Percentiles rank a stretch among this genome's conserved stretches.
phyloP scores from a whole-genome alignment of 2,888 invertebrate species.

The Spatulosminthurus flaviceps region DNA sequence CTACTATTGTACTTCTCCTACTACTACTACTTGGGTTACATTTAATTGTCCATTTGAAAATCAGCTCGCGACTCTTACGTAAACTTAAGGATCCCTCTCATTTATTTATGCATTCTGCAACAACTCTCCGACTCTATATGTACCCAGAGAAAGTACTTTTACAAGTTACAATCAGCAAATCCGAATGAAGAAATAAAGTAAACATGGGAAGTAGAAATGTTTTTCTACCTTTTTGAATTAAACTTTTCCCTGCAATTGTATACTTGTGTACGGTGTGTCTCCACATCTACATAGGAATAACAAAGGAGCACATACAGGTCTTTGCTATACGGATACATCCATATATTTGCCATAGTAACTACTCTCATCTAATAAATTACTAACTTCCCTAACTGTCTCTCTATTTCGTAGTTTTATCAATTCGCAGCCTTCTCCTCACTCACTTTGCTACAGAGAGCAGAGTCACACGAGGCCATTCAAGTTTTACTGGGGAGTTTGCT shows the following conservation, averaged over 20 bases:
- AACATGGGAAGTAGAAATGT: not conserved
- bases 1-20: not conserved
- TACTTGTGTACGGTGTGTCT: not conserved
- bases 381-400: not conserved
- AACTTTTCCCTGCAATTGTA: not conserved
- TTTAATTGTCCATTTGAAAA: conserved; percentile 28
- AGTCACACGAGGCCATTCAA: not conserved
- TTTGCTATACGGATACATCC: no score
- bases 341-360: not conserved
- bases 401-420: conserved; percentile 3
- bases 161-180: no score
- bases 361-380: conserved; percentile 8
- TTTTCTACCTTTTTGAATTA: conserved; percentile 1
- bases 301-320: no score
- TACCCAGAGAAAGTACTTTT: no score
- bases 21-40: not conserved
- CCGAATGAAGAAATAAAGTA: no score
- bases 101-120: conserved; percentile 14
- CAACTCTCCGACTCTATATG: not conserved
- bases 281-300: not conserved
- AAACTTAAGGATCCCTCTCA: not conserved
- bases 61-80: conserved; percentile 28
- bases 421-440: not conserved
- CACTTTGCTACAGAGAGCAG: not conserved
- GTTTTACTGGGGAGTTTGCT: not conserved